phyloP scores from a whole-genome alignment of 2,797 vertebrate genomes.

The Chromis chromis region DNA sequence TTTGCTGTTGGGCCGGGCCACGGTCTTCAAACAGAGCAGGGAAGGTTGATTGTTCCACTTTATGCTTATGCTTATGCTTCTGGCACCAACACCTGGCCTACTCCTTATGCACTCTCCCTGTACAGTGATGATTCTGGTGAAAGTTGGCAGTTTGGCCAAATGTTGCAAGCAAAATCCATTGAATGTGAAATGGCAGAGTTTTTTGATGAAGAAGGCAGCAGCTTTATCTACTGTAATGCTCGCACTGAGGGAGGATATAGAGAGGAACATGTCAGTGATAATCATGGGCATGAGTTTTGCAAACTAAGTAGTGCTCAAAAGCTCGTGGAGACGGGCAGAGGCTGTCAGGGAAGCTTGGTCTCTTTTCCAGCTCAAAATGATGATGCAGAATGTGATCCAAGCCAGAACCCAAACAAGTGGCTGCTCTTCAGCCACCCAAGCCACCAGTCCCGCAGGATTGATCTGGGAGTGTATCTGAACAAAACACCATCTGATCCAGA shows the following conservation, averaged over 20 bases:
- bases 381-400: fast-evolving
- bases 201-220: not conserved
- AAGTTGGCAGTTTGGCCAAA: constrained; percentile 73
- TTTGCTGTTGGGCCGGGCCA: constrained; percentile 88
- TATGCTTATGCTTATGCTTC: constrained; percentile 74
- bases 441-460: not conserved
- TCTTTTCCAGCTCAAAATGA: constrained; percentile 34
- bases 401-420: constrained; percentile 70
- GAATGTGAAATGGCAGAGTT: constrained; percentile 41
- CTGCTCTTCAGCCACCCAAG: constrained; percentile 79
- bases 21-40: constrained; percentile 78
- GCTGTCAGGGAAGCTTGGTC: constrained; percentile 44
- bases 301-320: not conserved
- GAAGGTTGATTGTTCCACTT: constrained; percentile 81
- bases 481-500: constrained; percentile 27
- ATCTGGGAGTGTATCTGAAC: constrained; percentile 42
- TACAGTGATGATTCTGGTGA: constrained; percentile 82
- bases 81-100: fast-evolving
- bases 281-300: not conserved
- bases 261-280: not conserved
- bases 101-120: constrained; percentile 74
- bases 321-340: constrained; percentile 3
- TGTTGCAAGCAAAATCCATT: constrained; percentile 69
- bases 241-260: not conserved
- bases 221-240: constrained; percentile 15